Evolutionary conservation across 2,797 vertebrate species (phyloP), one percentile per base, ranked within the genome.

Genomic region (Peromyscus melanophrys): DNA sequence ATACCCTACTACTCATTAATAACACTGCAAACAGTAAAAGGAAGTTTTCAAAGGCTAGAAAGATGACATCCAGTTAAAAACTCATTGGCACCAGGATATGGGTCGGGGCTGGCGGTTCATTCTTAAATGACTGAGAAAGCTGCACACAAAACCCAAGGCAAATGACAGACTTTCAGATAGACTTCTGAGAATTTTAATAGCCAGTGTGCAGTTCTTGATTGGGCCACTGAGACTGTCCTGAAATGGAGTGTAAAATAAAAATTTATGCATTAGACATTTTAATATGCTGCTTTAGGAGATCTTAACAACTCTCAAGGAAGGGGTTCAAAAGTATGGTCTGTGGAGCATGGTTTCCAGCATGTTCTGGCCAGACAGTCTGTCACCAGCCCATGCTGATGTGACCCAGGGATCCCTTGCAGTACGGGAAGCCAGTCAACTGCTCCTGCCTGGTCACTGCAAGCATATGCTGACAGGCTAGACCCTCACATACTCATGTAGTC

Each of bases 31-130:
- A 93, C 57, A 90, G 81, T 92, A 59, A 73, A 85, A 94, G 91
- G 81, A 73, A 92, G 88, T 92, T 83, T 96, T 37, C 83, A 95
- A 97, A 75, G 67, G 29, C 67, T 94, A 80, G 75, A 90, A 88
- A 83, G 55, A 8, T 80, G 88, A 77, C 84, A 34, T 96, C 78
- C n/a, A 0, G 88, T 76, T 97, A 88, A 89, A 96, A 97, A 46
- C 34, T 67, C 80, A 69, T 85, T n/a, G 14, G 3, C 46, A 43
- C 63, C 65, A 92, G 80, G 73, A 63, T 55, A 57, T 57, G 43
- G 0, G 65, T 10, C 7, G 8, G 2, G 21, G 49, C n/a, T 7
- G 23, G n/a, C 69, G 37, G 31, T 3, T 88, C 65, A 55, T 71
- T 89, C 78, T 94, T 89, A 49, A 92, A 61, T 83, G 59, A 80